Conservation (phyloP, 2,888 invertebrate species). For the Pachymerium ferrugineum region DNA sequence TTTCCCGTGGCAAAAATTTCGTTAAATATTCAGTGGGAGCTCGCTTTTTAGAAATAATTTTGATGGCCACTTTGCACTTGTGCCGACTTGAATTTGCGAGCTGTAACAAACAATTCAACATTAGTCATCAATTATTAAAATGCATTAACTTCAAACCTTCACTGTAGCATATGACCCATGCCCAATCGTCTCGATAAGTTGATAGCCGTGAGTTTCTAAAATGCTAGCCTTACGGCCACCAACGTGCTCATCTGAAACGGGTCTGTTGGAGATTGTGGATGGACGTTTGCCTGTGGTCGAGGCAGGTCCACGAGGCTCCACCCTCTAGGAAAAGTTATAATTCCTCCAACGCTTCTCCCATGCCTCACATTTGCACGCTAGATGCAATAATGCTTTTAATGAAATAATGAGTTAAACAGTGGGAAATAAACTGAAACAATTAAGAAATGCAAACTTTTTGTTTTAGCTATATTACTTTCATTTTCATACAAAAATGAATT, state of each 20-base stretch:
- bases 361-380: no score
- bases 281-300: no score
- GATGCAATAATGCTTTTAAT: no score
- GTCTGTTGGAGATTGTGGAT: no score
- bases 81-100: conserved; percentile 42
- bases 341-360: no score
- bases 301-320: no score
- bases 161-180: conserved; percentile 46
- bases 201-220: conserved; percentile 39
- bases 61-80: conserved; percentile 44
- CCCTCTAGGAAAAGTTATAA: no score
- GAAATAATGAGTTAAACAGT: no score
- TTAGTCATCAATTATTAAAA: not conserved
- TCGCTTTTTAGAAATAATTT: conserved; percentile 44
- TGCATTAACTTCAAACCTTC: conserved; percentile 36
- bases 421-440: no score
- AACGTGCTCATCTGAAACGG: no score
- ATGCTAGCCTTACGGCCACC: no score
- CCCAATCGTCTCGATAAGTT: conserved; percentile 43
- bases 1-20: conserved; percentile 46
- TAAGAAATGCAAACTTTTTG: not conserved
- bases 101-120: not conserved
- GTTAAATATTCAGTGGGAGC: conserved; percentile 43
- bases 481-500: not conserved
- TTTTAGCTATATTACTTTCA: not conserved